Evolutionary conservation across 2,888 invertebrate species (phyloP).

Genomic region (Crocallis elinguaria): DNA sequence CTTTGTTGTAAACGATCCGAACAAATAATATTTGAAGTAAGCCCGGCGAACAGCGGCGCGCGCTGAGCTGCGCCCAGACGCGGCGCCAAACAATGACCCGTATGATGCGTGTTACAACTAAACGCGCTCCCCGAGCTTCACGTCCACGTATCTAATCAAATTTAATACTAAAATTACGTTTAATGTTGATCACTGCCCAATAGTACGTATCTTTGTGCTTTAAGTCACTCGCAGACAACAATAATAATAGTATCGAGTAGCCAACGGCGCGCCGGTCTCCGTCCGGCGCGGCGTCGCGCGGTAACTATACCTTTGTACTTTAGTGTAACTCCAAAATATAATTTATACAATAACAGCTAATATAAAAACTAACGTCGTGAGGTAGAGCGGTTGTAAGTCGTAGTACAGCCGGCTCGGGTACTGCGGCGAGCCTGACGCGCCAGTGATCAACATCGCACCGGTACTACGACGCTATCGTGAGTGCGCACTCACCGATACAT

Average conservation of each 20-base stretch:
- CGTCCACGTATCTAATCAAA: constrained; percentile 77
- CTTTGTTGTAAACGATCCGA: constrained; percentile 72
- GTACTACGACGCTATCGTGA: constrained; percentile 77
- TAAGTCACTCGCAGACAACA: constrained; percentile 81
- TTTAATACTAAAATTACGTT: constrained; percentile 82
- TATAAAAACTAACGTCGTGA: constrained; percentile 77
- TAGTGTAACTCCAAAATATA: constrained; percentile 81
- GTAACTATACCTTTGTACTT: constrained; percentile 70
- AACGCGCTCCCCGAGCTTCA: constrained; percentile 70
- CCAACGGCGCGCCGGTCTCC: constrained; percentile 70
- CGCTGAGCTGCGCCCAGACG: constrained; percentile 64
- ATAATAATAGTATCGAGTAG: constrained; percentile 71
- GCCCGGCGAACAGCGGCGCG: constrained; percentile 59
- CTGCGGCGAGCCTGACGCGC: constrained; percentile 24
- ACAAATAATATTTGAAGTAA: constrained; percentile 61
- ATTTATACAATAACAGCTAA: constrained; percentile 82
- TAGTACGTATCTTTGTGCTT: constrained; percentile 84
- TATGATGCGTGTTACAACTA: constrained; percentile 76
- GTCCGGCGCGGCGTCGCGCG: constrained; percentile 64
- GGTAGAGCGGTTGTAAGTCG: constrained; percentile 78
- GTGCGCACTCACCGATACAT: constrained; percentile 70
- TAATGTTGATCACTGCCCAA: constrained; percentile 85
- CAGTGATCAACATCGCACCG: constrained; percentile 30
- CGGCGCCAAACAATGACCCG: constrained; percentile 78
- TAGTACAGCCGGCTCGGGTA: constrained; percentile 49